Base-by-base conservation (phyloP, 1,140 invertebrate species). In the Mamestra configurata region DNA sequence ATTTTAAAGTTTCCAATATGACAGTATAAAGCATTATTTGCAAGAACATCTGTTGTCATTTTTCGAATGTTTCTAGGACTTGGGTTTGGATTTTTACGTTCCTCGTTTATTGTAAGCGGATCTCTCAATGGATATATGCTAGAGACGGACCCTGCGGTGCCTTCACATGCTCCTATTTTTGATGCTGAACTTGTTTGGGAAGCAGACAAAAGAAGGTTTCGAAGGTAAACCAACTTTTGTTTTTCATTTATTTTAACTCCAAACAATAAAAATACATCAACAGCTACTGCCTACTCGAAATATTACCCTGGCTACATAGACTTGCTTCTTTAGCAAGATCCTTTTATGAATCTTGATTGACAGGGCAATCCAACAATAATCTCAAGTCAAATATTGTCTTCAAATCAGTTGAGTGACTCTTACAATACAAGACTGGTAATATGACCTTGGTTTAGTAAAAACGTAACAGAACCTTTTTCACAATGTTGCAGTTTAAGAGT, bases 161-260 rank as follows among this genome's bases (percentile, higher is more conserved):
- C 93, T 8, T 84, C 86, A 27, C 93, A 95, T 85, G 89, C 92
- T 37, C 92, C 92, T 31, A 81, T 87, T 20, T 93, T 95, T 68
- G 93, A 95, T 64, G 92, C 92, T n/a, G 93, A 95, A 86, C 86
- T 95, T 24, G 92, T 95, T 76, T 95, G 93, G 93, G 93, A 95
- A 79, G 92, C 93, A 40, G 93, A 95, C 81, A 95, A 94, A 84
- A 83, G 93, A 80, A 86, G 89, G 70, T 95, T 95, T 86, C 84
- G 93, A 53, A 95, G 92, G 93, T 93, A 84, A 76, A 73, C 31
- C 57, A 57, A 51, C 22, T 11, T 51, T 51, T 71, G 15, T 71
- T 70, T 70, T 68, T 4, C 20, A 11, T 7, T 8, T 13, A 13
- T 59, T 31, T 64, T 53, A 8, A 22, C 22, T 20, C 18, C 6